Evolutionary conservation across 2,113 vertebrate species (phyloP).

Genomic region (Nycticryphes semicollaris): DNA sequence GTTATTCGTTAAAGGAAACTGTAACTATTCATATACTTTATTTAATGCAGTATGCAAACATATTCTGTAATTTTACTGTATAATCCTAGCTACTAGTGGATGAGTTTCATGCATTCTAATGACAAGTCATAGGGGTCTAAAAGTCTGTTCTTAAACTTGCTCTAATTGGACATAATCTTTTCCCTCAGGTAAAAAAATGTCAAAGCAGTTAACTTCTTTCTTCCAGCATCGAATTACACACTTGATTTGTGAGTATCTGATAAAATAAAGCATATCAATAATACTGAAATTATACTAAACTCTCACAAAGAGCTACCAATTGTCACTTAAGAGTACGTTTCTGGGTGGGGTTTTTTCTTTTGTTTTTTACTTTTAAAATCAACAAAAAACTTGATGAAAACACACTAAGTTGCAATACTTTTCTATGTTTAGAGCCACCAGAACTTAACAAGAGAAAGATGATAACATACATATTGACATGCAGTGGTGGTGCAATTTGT

Average conservation of each 20-base stretch:
- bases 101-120: not conserved
- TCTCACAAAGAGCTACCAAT: not conserved
- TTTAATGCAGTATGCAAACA: not conserved
- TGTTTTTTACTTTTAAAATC: not conserved
- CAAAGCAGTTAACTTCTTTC: not conserved
- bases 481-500: constrained; percentile 93
- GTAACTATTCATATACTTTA: not conserved
- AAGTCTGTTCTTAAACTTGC: not conserved
- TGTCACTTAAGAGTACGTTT: not conserved
- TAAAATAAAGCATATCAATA: not conserved
- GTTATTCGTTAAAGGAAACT: not conserved
- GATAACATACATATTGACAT: constrained; percentile 89
- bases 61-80: not conserved
- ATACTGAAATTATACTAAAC: not conserved
- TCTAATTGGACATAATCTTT: not conserved
- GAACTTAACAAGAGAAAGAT: not conserved
- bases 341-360: not conserved
- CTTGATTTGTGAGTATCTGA: not conserved
- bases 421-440: not conserved
- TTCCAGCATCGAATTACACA: not conserved
- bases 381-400: not conserved
- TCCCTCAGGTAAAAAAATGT: not conserved
- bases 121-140: not conserved
- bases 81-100: not conserved
- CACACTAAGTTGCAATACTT: not conserved